These are phyloP conservation scores for Corythoichthys intestinalis DNA, from an alignment of 2,113 vertebrate genomes.

Conservation along the genomic window DNA sequence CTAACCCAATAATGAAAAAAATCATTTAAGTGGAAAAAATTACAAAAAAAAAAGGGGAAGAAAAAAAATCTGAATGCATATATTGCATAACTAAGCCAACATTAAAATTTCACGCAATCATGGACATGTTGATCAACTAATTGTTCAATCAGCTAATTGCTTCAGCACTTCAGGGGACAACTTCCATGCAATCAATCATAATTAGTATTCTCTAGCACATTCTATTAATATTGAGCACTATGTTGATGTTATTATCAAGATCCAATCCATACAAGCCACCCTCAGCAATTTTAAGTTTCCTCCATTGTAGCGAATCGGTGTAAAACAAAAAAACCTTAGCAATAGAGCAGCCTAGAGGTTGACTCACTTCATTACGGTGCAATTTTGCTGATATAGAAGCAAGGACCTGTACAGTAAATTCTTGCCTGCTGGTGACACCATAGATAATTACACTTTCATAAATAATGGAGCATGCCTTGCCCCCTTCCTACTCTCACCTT, in stretches of 20 bases:
- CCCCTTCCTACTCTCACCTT: slow-evolving; percentile 59
- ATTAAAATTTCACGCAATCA: not conserved
- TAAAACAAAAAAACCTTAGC: slow-evolving; percentile 14
- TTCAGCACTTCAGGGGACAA: slow-evolving; percentile 1
- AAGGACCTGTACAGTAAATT: slow-evolving; percentile 64
- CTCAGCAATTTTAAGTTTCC: not conserved
- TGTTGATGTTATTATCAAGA: not conserved
- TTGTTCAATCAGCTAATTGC: slow-evolving; percentile 6
- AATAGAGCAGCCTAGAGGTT: slow-evolving; percentile 55
- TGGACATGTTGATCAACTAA: slow-evolving; percentile 5
- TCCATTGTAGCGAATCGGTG: not conserved
- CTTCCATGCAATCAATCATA: not conserved
- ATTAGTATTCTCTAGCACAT: not conserved
- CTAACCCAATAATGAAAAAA: too few species aligned
- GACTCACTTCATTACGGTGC: slow-evolving; percentile 66
- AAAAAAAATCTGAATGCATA: not conserved
- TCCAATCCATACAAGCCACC: not conserved
- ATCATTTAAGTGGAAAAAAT: too few species aligned
- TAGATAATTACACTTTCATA: slow-evolving; percentile 72
- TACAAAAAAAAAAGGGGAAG: too few species aligned
- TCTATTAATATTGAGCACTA: not conserved
- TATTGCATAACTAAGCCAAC: not conserved
- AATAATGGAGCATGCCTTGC: slow-evolving; percentile 68
- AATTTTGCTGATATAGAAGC: slow-evolving; percentile 71
- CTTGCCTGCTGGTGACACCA: slow-evolving; percentile 67